Percentiles rank a stretch among this genome's conserved stretches.
phyloP scores from a whole-genome alignment of 2,888 invertebrate genomes.

The Stenodema calcarata region DNA sequence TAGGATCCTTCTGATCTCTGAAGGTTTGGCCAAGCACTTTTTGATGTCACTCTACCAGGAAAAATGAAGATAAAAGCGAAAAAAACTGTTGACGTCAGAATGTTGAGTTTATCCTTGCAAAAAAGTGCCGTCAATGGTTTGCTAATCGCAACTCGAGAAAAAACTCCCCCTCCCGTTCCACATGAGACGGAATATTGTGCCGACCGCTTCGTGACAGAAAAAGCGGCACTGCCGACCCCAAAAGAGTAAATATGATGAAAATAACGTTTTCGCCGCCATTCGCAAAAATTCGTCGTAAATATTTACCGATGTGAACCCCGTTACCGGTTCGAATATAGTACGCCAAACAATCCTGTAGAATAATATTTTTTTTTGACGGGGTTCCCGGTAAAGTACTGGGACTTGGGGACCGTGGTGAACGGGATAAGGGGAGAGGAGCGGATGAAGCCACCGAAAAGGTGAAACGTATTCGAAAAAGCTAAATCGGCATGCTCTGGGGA shows the following conservation, averaged over 20 bases:
- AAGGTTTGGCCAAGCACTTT: not conserved
- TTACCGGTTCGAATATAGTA: not conserved
- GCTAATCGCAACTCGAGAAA: not conserved
- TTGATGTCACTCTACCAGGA: not conserved
- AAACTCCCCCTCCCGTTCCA: not conserved
- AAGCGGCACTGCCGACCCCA: not conserved
- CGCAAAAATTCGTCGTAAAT: not conserved
- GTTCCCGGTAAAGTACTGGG: not conserved
- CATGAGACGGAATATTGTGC: not conserved
- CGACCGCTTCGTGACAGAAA: not conserved
- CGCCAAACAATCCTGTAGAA: slow-evolving; percentile 4
- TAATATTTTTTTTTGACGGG: not conserved
- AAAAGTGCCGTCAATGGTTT: not conserved
- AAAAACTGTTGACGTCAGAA: not conserved
- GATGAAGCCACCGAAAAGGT: not conserved
- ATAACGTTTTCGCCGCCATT: not conserved
- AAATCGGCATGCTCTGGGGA: not conserved
- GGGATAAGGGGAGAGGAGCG: not conserved
- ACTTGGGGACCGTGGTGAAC: not conserved
- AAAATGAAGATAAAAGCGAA: not conserved
- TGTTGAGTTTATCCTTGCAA: not conserved
- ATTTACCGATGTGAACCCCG: not conserved
- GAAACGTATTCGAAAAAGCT: not conserved
- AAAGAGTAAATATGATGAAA: not conserved
- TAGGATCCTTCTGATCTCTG: not conserved